Conservation (phyloP, 2,797 vertebrate species). For the Morelia viridis region DNA sequence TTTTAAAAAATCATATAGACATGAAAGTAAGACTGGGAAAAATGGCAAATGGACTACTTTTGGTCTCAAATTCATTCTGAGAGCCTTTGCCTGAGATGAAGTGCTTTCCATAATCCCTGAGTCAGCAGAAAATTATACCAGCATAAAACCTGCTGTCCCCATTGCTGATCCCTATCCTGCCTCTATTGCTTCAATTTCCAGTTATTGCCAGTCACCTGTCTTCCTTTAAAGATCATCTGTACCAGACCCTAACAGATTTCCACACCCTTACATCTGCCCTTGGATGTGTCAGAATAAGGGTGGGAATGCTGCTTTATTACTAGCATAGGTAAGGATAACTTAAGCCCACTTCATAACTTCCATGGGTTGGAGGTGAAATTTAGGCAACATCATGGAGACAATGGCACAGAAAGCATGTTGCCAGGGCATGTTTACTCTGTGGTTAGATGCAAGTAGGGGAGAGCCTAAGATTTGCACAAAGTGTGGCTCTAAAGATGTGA, state of each 20-base stretch:
- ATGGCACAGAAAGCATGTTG: background rate
- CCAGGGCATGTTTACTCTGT: background rate
- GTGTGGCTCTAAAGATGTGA: background rate
- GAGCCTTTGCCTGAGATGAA: background rate
- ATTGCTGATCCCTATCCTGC: background rate
- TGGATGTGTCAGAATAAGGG: background rate
- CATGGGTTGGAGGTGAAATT: background rate
- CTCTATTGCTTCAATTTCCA: background rate
- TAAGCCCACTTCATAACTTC: background rate
- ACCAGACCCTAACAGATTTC: background rate
- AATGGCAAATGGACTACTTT: background rate
- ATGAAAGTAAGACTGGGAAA: background rate
- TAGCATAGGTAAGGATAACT: background rate
- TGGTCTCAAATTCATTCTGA: background rate
- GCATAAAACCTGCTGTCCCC: background rate
- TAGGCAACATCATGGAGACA: background rate
- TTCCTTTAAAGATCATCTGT: background rate
- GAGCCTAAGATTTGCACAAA: background rate
- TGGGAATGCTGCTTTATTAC: background rate
- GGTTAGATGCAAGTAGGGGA: background rate
- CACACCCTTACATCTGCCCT: background rate
- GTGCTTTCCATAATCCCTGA: background rate
- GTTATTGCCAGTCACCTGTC: background rate
- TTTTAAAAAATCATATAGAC: background rate
- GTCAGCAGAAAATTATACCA: background rate